Evolutionary conservation across 2,888 invertebrate genomes (phyloP), one percentile per base, ranked within the genome.

Genomic region (Amblyteles armatorius): DNA sequence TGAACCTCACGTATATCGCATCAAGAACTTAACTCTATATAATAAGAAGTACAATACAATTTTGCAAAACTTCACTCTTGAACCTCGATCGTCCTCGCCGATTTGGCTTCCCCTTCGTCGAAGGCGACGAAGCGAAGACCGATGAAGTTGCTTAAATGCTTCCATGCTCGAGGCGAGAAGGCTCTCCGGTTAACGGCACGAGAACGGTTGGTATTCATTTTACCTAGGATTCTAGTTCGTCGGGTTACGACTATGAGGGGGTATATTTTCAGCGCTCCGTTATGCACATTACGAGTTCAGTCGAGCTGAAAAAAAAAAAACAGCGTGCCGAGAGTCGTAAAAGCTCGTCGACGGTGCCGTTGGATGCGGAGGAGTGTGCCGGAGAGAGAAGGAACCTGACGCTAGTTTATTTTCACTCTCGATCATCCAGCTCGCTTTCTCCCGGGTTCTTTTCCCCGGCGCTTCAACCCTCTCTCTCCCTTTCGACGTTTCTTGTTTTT

Each of bases 351-450:
- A 67, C 55, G 77, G 76, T 76, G 44, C 50, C 48, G 68, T 29
- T 57, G 79, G 72, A 79, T 82, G 29, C 77, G 26, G 65, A 50
- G 44, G 1, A 68, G 60, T 63, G 48, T 57, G 76, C 69, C 52
- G 52, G 67, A 22, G 71, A 74, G 67, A 74, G 73, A 22, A 52
- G 69, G 72, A 74, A 68, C 71, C 76, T 63, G 78, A 84, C 84
- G 74, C 82, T 73, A 85, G 78, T 86, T 86, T 84, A 86, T 86
- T 84, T 86, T 86, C 79, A 82, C 85, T 82, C 82, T 79, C 79
- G 79, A 85, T 82, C 82, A 76, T 82, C 82, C 69, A 67, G 69
- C 82, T 79, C 78, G 40, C 71, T 72, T 44, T 52, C 52, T 80
- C 60, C 36, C 69, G 29, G 26, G 26, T 48, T 44, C 67, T 68